phyloP scores from a whole-genome alignment of 2,797 vertebrate genomes.

The Ceyx erithaca region DNA sequence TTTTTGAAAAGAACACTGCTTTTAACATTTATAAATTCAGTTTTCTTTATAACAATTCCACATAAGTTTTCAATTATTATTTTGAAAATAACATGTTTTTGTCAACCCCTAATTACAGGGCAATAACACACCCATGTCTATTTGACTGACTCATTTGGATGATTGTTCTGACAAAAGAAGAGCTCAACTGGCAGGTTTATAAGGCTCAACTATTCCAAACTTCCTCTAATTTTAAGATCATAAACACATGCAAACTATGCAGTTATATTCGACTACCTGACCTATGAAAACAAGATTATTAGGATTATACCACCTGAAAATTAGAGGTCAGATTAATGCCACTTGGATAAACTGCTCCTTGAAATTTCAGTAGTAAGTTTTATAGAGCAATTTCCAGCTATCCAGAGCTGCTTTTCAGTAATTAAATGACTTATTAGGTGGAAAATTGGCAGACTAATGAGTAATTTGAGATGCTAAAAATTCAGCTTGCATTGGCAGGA shows the following conservation, averaged over 20 bases:
- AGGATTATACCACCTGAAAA: slow-evolving; percentile 3
- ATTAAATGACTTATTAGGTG: slow-evolving; percentile 62
- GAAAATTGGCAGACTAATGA: slow-evolving; percentile 51
- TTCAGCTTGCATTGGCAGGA: slow-evolving; percentile 8
- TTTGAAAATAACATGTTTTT: slow-evolving; percentile 76
- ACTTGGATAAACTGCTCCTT: slow-evolving; percentile 5
- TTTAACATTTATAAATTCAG: slow-evolving; percentile 48
- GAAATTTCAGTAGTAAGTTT: slow-evolving; percentile 16
- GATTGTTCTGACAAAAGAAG: slow-evolving; percentile 68
- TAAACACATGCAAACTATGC: not conserved
- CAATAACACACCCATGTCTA: slow-evolving; percentile 63
- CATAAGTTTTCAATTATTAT: slow-evolving; percentile 72
- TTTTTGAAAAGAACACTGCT: slow-evolving; percentile 44
- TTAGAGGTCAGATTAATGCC: not conserved
- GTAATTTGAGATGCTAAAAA: slow-evolving; percentile 29
- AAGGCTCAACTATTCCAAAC: slow-evolving; percentile 13
- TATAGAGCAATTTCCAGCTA: slow-evolving; percentile 33
- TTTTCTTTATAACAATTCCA: slow-evolving; percentile 40
- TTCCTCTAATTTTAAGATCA: not conserved
- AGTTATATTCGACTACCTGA: not conserved
- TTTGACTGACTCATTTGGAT: slow-evolving; percentile 67
- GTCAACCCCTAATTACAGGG: slow-evolving; percentile 63
- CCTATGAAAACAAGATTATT: not conserved
- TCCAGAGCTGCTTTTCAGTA: slow-evolving; percentile 33
- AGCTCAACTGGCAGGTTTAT: slow-evolving; percentile 58